Base-by-base conservation (phyloP, 2,113 vertebrate species). In the Arvicanthis niloticus region DNA sequence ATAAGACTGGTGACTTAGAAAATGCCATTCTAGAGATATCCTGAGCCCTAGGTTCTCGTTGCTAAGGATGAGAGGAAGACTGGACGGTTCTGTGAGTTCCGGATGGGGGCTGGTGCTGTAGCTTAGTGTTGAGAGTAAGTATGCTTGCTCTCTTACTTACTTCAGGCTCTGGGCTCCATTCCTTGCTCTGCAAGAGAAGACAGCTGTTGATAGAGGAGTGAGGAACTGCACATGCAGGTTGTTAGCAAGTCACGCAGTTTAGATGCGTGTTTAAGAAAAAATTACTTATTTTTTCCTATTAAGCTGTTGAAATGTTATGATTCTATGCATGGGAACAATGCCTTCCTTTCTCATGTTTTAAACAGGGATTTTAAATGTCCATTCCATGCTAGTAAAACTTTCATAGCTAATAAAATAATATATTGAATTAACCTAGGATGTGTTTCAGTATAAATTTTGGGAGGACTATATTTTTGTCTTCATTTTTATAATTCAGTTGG, bases 331-430 rank as follows among this genome's bases (percentile, higher is more conserved):
- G 10, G 19, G 67, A 37, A 5, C 7, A 19, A 40, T 76, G 19
- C 4, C n/a, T 93, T 95, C 48, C 34, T 80, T 94, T 96, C 93
- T 48, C 40, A 94, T 45, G 40, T 85, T 96, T 65, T 89, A 90
- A 86, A 31, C 9, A 76, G 31, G 72, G 45, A 88, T 62, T 89
- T 96, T 78, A 90, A 76, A 48, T 26, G 37, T 37, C 48, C 45
- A 80, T 89, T 92, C 16, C 21, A 53, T 91, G 31, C 81, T 86
- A 65, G 26, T 91, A 86, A 95, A 81, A 40, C 48, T 72, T 76
- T 93, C 21, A 91, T 51, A 92, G 8, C 45, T 89, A 96, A 81
- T 93, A 70, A 97, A 67, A 95, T 31, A 68, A 70, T 68, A 89
- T 45, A 81, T 62, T 13, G 90, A 70, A 67, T 75, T 88, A 92